A percentile compares a stretch with the other conserved stretches of the same genome.
These are phyloP conservation scores for Drosophila eugracilis DNA, from an alignment of 1,140 invertebrate species.

Conservation along the genomic window DNA sequence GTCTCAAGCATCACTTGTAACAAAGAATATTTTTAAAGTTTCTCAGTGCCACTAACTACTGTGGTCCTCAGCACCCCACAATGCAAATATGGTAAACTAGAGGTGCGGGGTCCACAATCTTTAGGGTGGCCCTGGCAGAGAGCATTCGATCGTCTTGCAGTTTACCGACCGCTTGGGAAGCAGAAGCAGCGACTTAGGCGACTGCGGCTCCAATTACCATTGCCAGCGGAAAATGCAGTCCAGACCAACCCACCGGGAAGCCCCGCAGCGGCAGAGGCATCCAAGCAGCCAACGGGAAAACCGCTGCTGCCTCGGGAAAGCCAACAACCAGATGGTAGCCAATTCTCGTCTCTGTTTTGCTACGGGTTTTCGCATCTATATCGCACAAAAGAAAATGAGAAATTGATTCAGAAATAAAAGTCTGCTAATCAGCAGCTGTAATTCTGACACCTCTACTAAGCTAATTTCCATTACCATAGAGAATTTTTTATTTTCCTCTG, in stretches of 20 bases:
- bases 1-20: no score
- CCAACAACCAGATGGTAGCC: slow-evolving; percentile 21
- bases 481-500: no score
- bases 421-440: slow-evolving; percentile 1
- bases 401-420: slow-evolving; percentile 33
- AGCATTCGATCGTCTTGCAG: slow-evolving; percentile 52
- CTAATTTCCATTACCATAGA: no score
- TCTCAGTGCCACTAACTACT: not conserved
- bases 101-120: slow-evolving; percentile 25
- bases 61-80: slow-evolving; percentile 1
- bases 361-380: slow-evolving; percentile 33
- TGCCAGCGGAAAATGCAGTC: slow-evolving; percentile 30
- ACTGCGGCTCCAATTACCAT: slow-evolving; percentile 65
- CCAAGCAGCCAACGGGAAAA: slow-evolving; percentile 55
- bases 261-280: slow-evolving; percentile 36
- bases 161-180: slow-evolving; percentile 35
- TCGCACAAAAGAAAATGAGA: slow-evolving; percentile 10
- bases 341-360: slow-evolving; percentile 55
- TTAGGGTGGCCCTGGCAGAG: slow-evolving; percentile 45
- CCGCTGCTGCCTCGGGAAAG: slow-evolving; percentile 22
- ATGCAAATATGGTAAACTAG: slow-evolving; percentile 42
- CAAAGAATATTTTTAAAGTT: not conserved
- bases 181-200: slow-evolving; percentile 53
- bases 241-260: slow-evolving; percentile 40
- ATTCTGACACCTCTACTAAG: not conserved